phyloP scores from a whole-genome alignment of 2,888 invertebrate genomes.

The Drosophila yooni region DNA sequence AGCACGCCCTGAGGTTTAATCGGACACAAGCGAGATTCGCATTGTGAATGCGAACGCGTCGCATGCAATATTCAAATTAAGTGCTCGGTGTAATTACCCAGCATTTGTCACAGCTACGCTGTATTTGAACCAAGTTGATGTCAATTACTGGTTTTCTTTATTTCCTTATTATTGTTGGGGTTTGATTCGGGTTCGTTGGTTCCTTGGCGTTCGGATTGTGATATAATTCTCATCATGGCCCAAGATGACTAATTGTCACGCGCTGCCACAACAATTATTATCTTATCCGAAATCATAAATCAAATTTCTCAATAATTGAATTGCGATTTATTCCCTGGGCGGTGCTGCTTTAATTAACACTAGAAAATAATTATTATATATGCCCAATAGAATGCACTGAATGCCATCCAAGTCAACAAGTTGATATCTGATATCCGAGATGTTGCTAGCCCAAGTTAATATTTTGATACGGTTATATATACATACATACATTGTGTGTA shows the following conservation, averaged over 20 bases:
- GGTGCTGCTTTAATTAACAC: constrained; percentile 22
- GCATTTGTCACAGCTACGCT: not conserved
- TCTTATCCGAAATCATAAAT: constrained; percentile 45
- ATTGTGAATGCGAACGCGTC: not conserved
- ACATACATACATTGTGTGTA: not conserved
- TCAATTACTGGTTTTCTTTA: not conserved
- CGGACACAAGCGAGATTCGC: not conserved
- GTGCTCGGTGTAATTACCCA: not conserved
- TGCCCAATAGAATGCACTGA: not conserved
- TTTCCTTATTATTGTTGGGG: no score
- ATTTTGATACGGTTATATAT: not conserved
- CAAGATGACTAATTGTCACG: constrained; percentile 11
- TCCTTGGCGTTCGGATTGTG: not conserved
- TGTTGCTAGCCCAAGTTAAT: not conserved
- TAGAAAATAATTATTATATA: constrained; percentile 10
- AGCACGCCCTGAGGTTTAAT: not conserved
- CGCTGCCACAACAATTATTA: constrained; percentile 3
- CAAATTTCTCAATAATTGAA: constrained; percentile 29
- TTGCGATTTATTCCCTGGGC: constrained; percentile 38
- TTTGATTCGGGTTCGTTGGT: not conserved
- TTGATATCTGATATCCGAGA: not conserved
- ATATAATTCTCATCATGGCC: constrained; percentile 2
- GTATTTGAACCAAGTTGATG: not conserved
- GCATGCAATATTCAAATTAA: constrained; percentile 10
- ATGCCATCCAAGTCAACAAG: not conserved